A percentile compares a stretch with the other conserved stretches of the same genome.
Conservation (phyloP, 2,888 invertebrate genomes). For the Pristionchus exspectatus region DNA sequence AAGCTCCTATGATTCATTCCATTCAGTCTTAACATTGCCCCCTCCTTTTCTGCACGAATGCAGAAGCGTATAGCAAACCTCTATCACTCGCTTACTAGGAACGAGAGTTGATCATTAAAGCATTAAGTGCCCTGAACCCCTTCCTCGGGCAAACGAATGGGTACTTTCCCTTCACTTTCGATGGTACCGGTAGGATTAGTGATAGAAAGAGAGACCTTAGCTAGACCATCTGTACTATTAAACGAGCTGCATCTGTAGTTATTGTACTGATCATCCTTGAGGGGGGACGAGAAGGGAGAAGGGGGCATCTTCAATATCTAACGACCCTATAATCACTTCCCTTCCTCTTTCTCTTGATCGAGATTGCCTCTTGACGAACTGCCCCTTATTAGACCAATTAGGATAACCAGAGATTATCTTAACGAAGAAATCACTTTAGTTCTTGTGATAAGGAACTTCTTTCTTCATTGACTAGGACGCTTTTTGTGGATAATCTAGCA, state of each 20-base stretch:
- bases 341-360: not conserved
- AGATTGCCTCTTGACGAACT: not conserved
- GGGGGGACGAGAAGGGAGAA: not conserved
- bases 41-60: not conserved
- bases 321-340: conserved; percentile 28
- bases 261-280: conserved; percentile 9
- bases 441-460: not conserved
- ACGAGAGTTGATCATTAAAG: too few relatives aligned
- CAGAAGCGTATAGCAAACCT: not conserved
- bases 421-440: not conserved
- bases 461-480: not conserved
- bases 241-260: not conserved
- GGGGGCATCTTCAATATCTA: not conserved
- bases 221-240: conserved; percentile 3
- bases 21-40: not conserved
- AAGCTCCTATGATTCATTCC: not conserved
- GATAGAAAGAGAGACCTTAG: not conserved
- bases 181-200: conserved; percentile 25
- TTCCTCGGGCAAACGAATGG: not conserved
- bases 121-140: not conserved
- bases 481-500: not conserved
- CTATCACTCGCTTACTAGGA: not conserved
- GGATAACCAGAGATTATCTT: not conserved
- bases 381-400: not conserved
- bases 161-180: not conserved